Conservation (phyloP, 2,113 vertebrate genomes). For the Pachypanchax playfairii region DNA sequence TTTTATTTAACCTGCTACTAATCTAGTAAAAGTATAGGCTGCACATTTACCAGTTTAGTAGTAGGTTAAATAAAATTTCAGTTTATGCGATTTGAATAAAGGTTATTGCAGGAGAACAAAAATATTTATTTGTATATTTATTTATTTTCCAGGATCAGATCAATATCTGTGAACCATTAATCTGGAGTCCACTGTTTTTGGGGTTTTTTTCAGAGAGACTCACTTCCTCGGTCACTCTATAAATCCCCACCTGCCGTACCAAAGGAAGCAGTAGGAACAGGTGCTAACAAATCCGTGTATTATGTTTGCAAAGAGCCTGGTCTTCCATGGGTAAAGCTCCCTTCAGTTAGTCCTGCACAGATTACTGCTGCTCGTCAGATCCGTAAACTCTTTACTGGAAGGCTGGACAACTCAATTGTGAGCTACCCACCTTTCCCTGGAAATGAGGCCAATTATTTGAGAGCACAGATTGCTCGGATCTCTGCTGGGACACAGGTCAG, state of each 20-base stretch:
- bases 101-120: no score
- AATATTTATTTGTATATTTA: no score
- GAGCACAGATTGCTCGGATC: slow-evolving; percentile 94
- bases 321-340: slow-evolving; percentile 88
- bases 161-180: not conserved
- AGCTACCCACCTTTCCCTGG: slow-evolving; percentile 94
- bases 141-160: no score
- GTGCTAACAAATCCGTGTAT: slow-evolving; percentile 89
- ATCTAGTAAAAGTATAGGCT: no score
- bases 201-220: slow-evolving; percentile 66
- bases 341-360: slow-evolving; percentile 88
- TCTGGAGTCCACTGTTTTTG: slow-evolving; percentile 2
- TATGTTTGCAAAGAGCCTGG: slow-evolving; percentile 93
- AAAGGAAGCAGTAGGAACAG: slow-evolving; percentile 84
- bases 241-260: slow-evolving; percentile 82
- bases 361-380: slow-evolving; percentile 87
- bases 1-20: no score
- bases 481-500: slow-evolving; percentile 92
- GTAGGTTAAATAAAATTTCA: no score
- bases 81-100: no score
- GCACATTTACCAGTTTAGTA: no score
- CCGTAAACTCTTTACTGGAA: slow-evolving; percentile 89
- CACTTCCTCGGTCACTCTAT: slow-evolving; percentile 81
- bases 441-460: slow-evolving; percentile 90
- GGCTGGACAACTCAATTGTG: slow-evolving; percentile 82